These are phyloP conservation scores for Nesoenas mayeri DNA, from an alignment of 2,113 vertebrate species.

Conservation along the genomic window DNA sequence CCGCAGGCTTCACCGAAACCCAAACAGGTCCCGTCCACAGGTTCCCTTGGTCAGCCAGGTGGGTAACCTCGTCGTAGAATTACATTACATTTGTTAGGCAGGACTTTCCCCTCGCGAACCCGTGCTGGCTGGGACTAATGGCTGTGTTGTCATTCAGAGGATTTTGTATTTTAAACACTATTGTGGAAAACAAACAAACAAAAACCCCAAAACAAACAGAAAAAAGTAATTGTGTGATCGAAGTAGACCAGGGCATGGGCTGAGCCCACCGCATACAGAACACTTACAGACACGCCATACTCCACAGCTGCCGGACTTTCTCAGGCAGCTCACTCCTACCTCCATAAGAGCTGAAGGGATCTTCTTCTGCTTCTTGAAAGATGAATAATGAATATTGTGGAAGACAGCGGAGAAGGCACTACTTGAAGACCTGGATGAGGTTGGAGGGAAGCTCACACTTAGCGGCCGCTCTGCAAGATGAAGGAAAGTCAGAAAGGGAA, in stretches of 20 bases:
- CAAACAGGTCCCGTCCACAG: no score
- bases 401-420: constrained; percentile 90
- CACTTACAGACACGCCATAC: not conserved
- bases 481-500: not conserved
- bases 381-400: constrained; percentile 89
- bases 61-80: no score
- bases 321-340: constrained; percentile 74
- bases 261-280: not conserved
- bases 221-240: not conserved
- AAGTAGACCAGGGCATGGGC: not conserved
- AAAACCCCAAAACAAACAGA: not conserved
- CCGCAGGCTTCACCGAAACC: no score
- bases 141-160: not conserved
- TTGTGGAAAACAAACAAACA: not conserved
- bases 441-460: constrained; percentile 80
- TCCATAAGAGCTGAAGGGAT: constrained; percentile 86
- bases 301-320: not conserved
- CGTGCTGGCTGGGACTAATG: no score
- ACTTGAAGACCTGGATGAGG: constrained; percentile 78
- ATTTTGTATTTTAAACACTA: not conserved
- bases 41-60: no score
- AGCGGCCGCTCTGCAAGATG: constrained; percentile 74
- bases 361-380: constrained; percentile 91
- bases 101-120: no score
- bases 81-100: no score